A percentile compares a stretch with the other conserved stretches of the same genome.
Evolutionary conservation across 2,113 vertebrate genomes (phyloP).

Genomic region (Pelusios castaneus): DNA sequence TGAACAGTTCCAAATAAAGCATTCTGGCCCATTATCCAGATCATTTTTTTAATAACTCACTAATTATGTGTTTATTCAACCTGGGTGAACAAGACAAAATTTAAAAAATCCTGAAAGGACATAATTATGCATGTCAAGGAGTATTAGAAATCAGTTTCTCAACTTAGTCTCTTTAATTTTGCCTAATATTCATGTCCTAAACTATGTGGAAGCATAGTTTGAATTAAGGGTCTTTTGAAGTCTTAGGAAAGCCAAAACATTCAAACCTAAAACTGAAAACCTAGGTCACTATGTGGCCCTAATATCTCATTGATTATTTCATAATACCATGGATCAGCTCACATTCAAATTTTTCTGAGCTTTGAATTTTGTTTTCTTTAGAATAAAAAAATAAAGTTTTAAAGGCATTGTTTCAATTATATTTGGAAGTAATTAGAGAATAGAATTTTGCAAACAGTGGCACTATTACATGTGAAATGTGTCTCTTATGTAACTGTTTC

Average conservation of each 20-base stretch:
- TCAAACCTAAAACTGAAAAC: not conserved
- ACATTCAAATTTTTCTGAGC: not conserved
- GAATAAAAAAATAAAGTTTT: not conserved
- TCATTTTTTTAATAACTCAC: not conserved
- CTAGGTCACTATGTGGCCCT: not conserved
- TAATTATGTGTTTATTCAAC: not conserved
- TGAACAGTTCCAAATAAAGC: not conserved
- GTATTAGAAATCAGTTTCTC: not conserved
- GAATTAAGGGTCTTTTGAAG: not conserved
- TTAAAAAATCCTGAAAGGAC: not conserved
- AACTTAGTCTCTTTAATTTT: not conserved
- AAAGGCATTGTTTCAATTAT: not conserved
- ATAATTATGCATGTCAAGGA: rapidly evolving
- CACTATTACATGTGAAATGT: not conserved
- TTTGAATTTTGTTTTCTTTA: not conserved
- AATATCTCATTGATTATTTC: not conserved
- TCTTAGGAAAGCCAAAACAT: not conserved
- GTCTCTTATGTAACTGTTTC: not conserved
- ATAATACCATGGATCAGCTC: not conserved
- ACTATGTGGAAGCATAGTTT: not conserved
- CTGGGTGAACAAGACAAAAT: not conserved
- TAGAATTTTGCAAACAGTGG: not conserved
- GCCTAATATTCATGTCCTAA: not conserved
- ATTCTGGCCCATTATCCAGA: not conserved
- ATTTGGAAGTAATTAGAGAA: not conserved